Base-by-base conservation (phyloP, 2,888 invertebrate genomes). In the Lycophotia porphyrea region DNA sequence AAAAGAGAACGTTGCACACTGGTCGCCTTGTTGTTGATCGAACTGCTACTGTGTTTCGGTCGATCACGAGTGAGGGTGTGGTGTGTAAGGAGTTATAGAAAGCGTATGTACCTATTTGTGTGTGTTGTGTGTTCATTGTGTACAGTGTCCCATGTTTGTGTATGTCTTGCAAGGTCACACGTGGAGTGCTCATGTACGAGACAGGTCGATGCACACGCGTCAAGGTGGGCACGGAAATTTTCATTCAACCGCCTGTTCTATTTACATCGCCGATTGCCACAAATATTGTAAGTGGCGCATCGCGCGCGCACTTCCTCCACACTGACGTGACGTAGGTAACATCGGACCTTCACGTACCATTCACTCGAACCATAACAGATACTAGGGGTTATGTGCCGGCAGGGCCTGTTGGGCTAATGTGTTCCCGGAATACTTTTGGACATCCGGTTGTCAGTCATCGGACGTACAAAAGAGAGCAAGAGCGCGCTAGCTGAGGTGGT, bases 201-300 rank as follows among this genome's bases (percentile, higher is more conserved):
- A 92, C 93, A 93, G 95, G 95, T 95, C 95, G 96, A 93, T 95
- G 95, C 95, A 95, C 96, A 95, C 91, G 89, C 89, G 91, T 93
- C 95, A 95, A 95, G 95, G 95, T 95, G 93, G 94, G 90, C 91
- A 90, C 93, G 93, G 93, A 93, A 94, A 94, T 93, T 93, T 94
- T 95, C 96, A 95, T 96, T 96, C 95, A 95, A 93, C 89, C 91
- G 92, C 91, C 92, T 90, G 93, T 94, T 95, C 94, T 96, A 96
- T 96, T 96, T 96, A 93, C 93, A 95, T 93, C 94, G 89, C 76
- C 89, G 89, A 91, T 90, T 87, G 91, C 91, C 93, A 94, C 93
- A 93, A 92, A 93, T 93, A 88, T 90, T 88, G 90, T 87, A 91
- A 93, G 93, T 92, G 93, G 92, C 93, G 93, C 93, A 92, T 91